Percentiles rank a stretch among this genome's conserved stretches.
These are phyloP conservation scores for Stegophylla sp. DNA, from an alignment of 2,888 invertebrate species.

Conservation along the genomic window DNA sequence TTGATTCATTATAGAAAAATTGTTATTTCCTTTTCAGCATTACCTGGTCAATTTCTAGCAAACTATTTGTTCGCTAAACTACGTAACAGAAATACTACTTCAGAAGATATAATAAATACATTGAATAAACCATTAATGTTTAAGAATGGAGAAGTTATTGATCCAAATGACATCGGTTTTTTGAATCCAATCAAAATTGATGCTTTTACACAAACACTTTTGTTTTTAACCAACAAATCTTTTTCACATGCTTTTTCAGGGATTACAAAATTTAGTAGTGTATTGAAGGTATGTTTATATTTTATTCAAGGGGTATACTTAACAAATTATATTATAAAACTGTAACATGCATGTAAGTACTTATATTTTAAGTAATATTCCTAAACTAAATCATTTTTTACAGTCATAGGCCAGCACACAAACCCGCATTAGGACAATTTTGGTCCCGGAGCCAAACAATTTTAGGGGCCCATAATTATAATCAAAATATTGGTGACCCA, in stretches of 20 bases:
- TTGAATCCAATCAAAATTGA: conserved; percentile 95
- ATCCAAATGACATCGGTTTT: conserved; percentile 72
- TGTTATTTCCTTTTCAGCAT: conserved; percentile 63
- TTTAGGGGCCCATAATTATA: no score
- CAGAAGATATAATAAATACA: conserved; percentile 87
- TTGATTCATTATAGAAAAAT: no score
- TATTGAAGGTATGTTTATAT: conserved; percentile 75
- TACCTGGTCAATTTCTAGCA: conserved; percentile 83
- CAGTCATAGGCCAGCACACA: no score
- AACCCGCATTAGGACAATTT: no score
- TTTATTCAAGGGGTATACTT: not conserved
- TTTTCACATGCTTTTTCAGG: conserved; percentile 98
- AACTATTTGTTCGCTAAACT: conserved; percentile 87
- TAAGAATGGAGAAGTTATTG: conserved; percentile 67
- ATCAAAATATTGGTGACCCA: no score
- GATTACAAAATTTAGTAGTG: conserved; percentile 94
- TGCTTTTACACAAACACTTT: conserved; percentile 92
- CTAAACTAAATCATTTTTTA: no score
- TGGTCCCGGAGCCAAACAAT: no score
- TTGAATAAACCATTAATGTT: conserved; percentile 81
- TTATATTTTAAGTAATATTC: no score
- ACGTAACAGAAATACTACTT: conserved; percentile 85
- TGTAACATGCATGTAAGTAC: no score
- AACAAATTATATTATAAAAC: no score
- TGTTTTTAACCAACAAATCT: conserved; percentile 93